Evolutionary conservation across 1,140 invertebrate species (phyloP).

Genomic region (Babylonia areolata): DNA sequence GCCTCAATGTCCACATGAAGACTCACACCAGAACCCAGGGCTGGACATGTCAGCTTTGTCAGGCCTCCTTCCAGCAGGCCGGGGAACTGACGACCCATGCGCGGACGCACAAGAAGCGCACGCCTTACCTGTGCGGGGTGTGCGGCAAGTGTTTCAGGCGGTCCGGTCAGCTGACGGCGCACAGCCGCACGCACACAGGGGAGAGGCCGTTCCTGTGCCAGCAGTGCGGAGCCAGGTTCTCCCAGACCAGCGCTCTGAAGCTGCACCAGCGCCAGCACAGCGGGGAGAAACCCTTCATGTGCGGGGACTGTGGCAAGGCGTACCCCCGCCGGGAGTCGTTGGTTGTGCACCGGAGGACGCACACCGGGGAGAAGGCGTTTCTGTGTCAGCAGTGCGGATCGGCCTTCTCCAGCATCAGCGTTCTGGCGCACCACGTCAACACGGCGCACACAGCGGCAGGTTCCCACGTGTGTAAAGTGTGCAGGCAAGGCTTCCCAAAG

Average conservation of each 20-base stretch:
- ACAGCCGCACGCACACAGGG: slow-evolving; percentile 82
- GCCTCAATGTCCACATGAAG: slow-evolving; percentile 24
- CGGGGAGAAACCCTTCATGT: slow-evolving; percentile 79
- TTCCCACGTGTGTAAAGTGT: not conserved
- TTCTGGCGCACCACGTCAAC: not conserved
- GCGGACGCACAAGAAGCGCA: slow-evolving; percentile 45
- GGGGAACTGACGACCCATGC: slow-evolving; percentile 37
- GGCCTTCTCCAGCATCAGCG: not conserved
- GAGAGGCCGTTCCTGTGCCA: slow-evolving; percentile 81
- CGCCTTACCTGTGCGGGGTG: slow-evolving; percentile 82
- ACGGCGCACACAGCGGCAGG: not conserved
- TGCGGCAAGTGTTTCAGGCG: slow-evolving; percentile 92
- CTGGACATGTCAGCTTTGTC: slow-evolving; percentile 44
- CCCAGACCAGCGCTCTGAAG: slow-evolving; percentile 91
- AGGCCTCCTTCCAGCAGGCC: slow-evolving; percentile 24
- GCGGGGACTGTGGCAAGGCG: slow-evolving; percentile 92
- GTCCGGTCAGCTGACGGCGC: slow-evolving; percentile 24
- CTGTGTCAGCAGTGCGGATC: slow-evolving; percentile 21
- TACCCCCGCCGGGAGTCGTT: slow-evolving; percentile 96
- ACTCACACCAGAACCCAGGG: slow-evolving; percentile 38
- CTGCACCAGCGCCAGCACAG: slow-evolving; percentile 80
- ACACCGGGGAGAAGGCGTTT: slow-evolving; percentile 92
- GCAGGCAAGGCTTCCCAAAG: not conserved
- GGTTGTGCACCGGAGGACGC: slow-evolving; percentile 93
- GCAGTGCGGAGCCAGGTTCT: slow-evolving; percentile 29